Base-by-base conservation (phyloP, 1,140 invertebrate genomes). In the Drosophila tsacasi region DNA sequence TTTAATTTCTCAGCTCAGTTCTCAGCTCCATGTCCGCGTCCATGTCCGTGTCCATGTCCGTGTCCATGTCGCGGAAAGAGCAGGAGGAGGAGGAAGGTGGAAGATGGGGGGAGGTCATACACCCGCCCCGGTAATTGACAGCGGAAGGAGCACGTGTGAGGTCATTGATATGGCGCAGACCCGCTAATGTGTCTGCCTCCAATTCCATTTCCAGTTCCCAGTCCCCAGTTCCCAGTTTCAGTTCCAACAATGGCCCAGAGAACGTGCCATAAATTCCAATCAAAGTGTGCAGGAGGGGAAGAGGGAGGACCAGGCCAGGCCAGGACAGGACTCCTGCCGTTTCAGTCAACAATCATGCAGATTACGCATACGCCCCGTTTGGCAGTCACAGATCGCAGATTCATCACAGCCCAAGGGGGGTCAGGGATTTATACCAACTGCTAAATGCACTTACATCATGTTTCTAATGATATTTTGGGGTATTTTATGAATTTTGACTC, bases 201-300 rank as follows among this genome's bases (percentile, higher is more conserved):
- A 37, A 46, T 40, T n/a, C 44, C 57, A 68, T 32, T 54, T 25
- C 32, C 47, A 10, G 49, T 19, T 4, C 37, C 35, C 27, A 30
- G 10, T 19, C 19, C 9, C 37, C 15, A 39, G 49, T 19, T 6
- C 37, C 52, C 49, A 75, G 69, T 79, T 79, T 52, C 71, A 62
- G 57, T 47, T 25, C 58, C 37, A 47, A 78, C 73, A 65, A 59
- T 72, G 67, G 79, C 50, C 64, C 35, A 17, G 42, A 67, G 54
- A 67, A 85, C 82, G 82, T 85, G 82, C 83, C 80, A 85, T 85
- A 85, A 85, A 86, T 85, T 78, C 68, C 79, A 85, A 86, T 85
- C 82, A 82, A 65, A 61, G 62, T 60, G 60, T 61, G 64, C 60
- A 12, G 25, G 47, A 52, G 60, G 47, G 49, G 64, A 63, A 9